Conservation (phyloP, 2,888 invertebrate species). For the Podabrus alpinus region DNA sequence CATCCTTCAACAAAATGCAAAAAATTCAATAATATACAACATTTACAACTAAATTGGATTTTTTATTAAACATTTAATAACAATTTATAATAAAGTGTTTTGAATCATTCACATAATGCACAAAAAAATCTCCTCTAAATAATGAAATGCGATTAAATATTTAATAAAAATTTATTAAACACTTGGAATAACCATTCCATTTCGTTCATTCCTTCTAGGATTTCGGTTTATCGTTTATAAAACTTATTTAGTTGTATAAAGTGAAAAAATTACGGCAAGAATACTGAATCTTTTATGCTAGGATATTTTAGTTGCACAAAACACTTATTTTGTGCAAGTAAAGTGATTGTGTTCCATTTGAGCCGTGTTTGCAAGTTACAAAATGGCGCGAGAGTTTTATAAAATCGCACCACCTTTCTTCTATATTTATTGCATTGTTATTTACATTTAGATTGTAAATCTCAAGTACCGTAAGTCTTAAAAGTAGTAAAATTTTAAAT, state of each 20-base stretch:
- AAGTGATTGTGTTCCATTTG: not conserved
- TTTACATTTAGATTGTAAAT: conserved; percentile 20
- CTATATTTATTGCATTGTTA: conserved; percentile 3
- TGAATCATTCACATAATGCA: not conserved
- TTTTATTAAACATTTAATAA: conserved; percentile 20
- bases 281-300: conserved; percentile 11
- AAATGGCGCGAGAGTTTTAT: not conserved
- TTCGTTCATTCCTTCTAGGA: conserved; percentile 1
- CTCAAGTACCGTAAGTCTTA: conserved; percentile 13
- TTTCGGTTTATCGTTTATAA: not conserved
- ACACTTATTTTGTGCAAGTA: not conserved
- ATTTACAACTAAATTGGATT: conserved; percentile 1
- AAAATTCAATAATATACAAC: conserved; percentile 1
- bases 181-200: conserved; percentile 4
- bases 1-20: conserved; percentile 1
- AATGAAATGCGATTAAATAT: conserved; percentile 15
- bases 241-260: conserved; percentile 3
- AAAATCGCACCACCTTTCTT: not conserved
- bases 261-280: conserved; percentile 21
- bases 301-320: conserved; percentile 2
- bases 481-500: not conserved
- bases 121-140: not conserved
- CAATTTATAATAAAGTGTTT: conserved; percentile 8
- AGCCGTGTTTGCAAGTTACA: not conserved
- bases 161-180: conserved; percentile 9